These are phyloP conservation scores for Actinia equina DNA, from an alignment of 64 coral and sea anemone genomes.

Conservation along the genomic window DNA sequence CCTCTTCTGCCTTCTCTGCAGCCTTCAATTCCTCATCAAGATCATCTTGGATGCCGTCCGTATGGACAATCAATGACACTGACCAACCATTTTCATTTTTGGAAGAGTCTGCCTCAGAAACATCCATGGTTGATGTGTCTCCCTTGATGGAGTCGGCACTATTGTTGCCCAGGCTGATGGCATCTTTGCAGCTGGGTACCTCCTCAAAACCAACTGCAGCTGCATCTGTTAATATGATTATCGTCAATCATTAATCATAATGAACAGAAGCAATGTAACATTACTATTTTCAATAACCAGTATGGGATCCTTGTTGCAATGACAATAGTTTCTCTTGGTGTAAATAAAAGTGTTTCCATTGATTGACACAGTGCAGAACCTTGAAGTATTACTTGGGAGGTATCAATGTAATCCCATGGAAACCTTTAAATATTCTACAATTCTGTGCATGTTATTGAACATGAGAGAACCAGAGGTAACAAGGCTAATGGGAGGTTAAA, in stretches of 20 bases:
- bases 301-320: no score
- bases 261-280: background rate
- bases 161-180: background rate
- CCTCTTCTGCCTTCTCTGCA: conserved; percentile 60
- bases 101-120: conserved; percentile 64
- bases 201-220: background rate
- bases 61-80: conserved; percentile 91
- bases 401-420: no score
- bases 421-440: no score
- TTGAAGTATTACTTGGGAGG: no score
- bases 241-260: background rate
- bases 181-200: background rate
- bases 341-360: no score
- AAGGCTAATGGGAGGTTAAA: background rate
- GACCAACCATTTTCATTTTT: conserved; percentile 80
- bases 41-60: conserved; percentile 97
- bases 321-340: no score
- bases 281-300: background rate
- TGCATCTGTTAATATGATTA: background rate
- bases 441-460: no score
- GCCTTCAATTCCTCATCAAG: conserved; percentile 90
- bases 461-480: no score
- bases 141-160: background rate
- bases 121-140: background rate
- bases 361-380: no score